These are phyloP conservation scores for Columbina picui DNA, from an alignment of 2,113 vertebrate species.

Conservation along the genomic window DNA sequence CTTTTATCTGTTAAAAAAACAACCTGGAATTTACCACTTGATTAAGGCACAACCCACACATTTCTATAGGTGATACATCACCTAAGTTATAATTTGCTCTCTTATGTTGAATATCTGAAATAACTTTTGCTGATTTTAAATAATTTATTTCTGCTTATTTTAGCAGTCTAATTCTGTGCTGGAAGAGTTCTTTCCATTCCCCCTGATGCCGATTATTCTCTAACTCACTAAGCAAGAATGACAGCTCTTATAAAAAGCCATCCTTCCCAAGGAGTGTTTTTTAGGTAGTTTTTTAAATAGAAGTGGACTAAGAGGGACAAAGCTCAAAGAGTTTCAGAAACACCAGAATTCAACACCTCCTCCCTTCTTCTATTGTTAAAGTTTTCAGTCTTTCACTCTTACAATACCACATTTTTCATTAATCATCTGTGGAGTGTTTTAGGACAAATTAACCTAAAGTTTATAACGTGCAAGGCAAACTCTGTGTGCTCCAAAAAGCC, in stretches of 20 bases:
- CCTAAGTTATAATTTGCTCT: not conserved
- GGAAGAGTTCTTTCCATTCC: not conserved
- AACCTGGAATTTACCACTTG: not conserved
- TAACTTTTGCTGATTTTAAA: not conserved
- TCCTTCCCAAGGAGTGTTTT: not conserved
- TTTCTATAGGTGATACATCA: not conserved
- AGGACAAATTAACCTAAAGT: not conserved
- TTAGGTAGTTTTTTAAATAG: not conserved
- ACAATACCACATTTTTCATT: not conserved
- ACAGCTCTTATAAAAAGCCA: not conserved
- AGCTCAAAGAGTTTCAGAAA: not conserved
- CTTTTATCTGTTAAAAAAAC: not conserved
- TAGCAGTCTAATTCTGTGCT: not conserved
- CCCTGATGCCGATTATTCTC: not conserved
- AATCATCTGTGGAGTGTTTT: not conserved
- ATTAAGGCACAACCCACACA: not conserved
- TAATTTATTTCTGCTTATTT: not conserved
- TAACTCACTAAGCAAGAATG: not conserved
- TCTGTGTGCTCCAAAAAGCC: not conserved
- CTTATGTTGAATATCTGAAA: not conserved
- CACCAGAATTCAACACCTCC: not conserved
- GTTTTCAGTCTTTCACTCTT: not conserved
- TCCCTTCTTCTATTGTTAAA: not conserved
- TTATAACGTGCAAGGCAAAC: not conserved
- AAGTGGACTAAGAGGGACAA: not conserved